Conservation (phyloP, 2,113 vertebrate genomes). For the mouse (Mus musculus) region DNA sequence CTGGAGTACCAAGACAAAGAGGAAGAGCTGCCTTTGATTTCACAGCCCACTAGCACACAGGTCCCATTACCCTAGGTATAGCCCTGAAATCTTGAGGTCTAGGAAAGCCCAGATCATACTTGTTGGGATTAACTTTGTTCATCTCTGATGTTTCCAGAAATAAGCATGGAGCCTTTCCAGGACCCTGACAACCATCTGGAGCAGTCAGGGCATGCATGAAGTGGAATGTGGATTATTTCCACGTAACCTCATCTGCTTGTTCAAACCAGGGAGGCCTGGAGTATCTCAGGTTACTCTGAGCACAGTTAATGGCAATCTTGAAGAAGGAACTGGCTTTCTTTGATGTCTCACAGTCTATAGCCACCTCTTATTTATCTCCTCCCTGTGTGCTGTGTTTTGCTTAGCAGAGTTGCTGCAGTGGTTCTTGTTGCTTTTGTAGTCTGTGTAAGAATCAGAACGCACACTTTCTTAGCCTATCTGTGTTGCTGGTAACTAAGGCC, state of each 20-base stretch:
- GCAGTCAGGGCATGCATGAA: background rate
- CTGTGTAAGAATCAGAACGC: background rate
- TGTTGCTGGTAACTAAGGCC: constrained; percentile 54
- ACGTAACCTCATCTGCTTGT: background rate
- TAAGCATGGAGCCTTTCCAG: background rate
- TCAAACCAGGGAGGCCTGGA: background rate
- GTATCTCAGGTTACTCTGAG: background rate
- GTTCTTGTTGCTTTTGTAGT: background rate
- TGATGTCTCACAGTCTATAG: background rate
- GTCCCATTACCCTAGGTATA: background rate
- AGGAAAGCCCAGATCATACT: background rate
- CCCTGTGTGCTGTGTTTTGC: background rate
- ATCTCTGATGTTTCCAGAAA: background rate
- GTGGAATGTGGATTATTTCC: background rate
- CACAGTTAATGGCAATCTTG: background rate
- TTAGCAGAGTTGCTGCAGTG: background rate
- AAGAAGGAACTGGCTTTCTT: background rate
- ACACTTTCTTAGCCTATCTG: background rate
- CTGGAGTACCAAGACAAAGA: background rate
- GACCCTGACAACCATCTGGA: background rate
- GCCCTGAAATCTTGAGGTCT: background rate
- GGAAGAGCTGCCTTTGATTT: background rate
- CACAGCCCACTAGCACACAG: background rate
- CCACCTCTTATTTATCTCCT: background rate
- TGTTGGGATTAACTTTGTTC: background rate